Percentiles rank a stretch among this genome's conserved stretches.
These are phyloP conservation scores for Epistrophe grossulariae DNA, from an alignment of 2,888 invertebrate genomes.

Conservation along the genomic window DNA sequence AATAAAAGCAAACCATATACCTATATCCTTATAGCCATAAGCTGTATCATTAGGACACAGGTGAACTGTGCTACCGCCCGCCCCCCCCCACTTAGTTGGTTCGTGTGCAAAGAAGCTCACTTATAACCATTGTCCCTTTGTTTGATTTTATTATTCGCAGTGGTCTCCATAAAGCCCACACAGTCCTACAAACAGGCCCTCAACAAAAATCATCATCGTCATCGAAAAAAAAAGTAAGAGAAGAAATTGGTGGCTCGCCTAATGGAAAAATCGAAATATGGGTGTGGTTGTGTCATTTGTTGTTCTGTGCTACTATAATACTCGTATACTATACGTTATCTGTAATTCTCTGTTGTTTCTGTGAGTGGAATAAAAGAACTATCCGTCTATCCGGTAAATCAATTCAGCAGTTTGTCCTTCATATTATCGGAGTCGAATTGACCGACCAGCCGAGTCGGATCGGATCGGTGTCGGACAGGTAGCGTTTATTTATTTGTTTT, in stretches of 20 bases:
- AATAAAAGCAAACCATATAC: slow-evolving; percentile 52
- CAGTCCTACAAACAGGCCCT: background rate
- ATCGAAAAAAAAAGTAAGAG: background rate
- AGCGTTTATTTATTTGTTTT: slow-evolving; percentile 25
- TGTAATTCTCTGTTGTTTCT: slow-evolving; percentile 9
- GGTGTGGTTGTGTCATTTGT: slow-evolving; percentile 61
- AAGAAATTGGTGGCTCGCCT: slow-evolving; percentile 38
- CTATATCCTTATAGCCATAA: slow-evolving; percentile 58
- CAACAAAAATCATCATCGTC: slow-evolving; percentile 6
- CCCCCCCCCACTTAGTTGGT: slow-evolving; percentile 21
- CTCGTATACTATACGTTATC: slow-evolving; percentile 9
- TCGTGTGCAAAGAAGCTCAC: slow-evolving; percentile 24
- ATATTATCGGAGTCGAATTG: slow-evolving; percentile 17
- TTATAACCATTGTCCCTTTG: slow-evolving; percentile 36
- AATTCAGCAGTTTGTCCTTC: slow-evolving; percentile 33
- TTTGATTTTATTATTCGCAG: slow-evolving; percentile 15
- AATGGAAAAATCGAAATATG: slow-evolving; percentile 73
- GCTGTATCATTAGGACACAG: slow-evolving; percentile 60
- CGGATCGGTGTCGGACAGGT: slow-evolving; percentile 38
- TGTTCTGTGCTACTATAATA: background rate
- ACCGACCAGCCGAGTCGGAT: background rate
- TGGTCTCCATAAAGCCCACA: background rate
- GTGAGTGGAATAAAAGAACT: slow-evolving; percentile 21
- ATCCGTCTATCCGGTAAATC: slow-evolving; percentile 38
- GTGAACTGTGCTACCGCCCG: slow-evolving; percentile 37